Evolutionary conservation across 1,140 invertebrate species (phyloP), one percentile per base, ranked within the genome.

Genomic region (Musca domestica): DNA sequence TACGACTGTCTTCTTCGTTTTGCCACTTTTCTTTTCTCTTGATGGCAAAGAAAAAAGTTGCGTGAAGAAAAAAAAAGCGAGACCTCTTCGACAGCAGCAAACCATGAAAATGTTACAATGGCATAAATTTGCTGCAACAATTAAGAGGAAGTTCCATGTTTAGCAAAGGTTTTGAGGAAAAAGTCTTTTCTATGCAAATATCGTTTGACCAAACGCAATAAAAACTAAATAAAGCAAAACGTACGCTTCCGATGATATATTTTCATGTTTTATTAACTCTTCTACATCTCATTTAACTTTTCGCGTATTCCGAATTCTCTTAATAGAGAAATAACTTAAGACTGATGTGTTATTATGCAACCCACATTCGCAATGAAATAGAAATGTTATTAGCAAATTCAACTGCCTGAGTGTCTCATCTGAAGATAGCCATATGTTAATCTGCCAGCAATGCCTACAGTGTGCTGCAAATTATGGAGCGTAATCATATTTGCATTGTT

Each of bases 91-190:
- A 2, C 10, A 41, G 41, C 56, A 9, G 12, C 56, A 34, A 27
- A 61, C 56, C 56, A 61, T 61, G 56, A 61, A 61, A 61, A 61
- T 34, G 30, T 34, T 20, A 61, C 34, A 30, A 12, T 61, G 9
- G 30, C 27, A 61, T 61, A 61, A 61, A 61, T 61, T 61, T 41
- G 30, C 19, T 41, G 30, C 19, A 17, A 27, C 56, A 61, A 41
- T 61, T 61, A 34, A 34, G n/a, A 61, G 56, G 56, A 61, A 61
- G 56, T 34, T 17, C 9, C 2, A 5, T 2, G 34, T 12, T 41
- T 9, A 41, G n/a, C n/a, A n/a, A n/a, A n/a, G n/a, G n/a, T 10
- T 41, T 41, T 41, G 5, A 7, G 19, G 56, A 61, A 61, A 61
- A 61, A 41, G 25, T 41, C 17, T 61, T 41, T 58, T 20, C 34